A percentile compares a stretch with the other conserved stretches of the same genome.
Conservation (phyloP, 1,140 invertebrate genomes). For the Phenacoccus solenopsis region DNA sequence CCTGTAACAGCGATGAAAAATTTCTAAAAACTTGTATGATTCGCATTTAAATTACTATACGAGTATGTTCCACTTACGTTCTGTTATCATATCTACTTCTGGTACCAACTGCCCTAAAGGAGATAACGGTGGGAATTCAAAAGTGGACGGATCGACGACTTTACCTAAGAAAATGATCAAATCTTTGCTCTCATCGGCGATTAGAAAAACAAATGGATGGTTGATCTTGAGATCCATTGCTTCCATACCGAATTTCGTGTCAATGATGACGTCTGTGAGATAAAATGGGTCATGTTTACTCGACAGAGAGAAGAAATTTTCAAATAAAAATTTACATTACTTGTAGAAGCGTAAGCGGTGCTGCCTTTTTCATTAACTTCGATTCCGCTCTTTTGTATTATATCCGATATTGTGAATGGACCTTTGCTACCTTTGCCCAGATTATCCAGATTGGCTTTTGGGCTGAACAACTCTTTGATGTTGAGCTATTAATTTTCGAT, state of each 20-base stretch:
- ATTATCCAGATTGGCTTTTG: slow-evolving; percentile 49
- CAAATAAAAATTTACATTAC: no score
- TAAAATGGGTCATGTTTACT: no score
- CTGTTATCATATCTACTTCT: no score
- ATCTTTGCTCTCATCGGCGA: slow-evolving; percentile 55
- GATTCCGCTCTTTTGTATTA: slow-evolving; percentile 69
- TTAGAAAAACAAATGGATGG: slow-evolving; percentile 66
- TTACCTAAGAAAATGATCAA: slow-evolving; percentile 59
- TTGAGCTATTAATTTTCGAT: slow-evolving; percentile 41
- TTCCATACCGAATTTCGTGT: slow-evolving; percentile 53
- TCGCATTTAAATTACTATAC: no score
- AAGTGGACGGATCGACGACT: slow-evolving; percentile 44
- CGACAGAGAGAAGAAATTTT: no score
- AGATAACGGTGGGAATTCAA: neutral
- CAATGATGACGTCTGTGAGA: slow-evolving; percentile 47
- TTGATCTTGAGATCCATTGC: slow-evolving; percentile 46
- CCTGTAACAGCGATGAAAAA: no score
- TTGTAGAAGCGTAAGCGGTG: slow-evolving; percentile 59
- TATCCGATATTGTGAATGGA: slow-evolving; percentile 49
- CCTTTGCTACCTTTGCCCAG: slow-evolving; percentile 41
- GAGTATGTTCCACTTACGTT: no score
- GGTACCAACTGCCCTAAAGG: neutral
- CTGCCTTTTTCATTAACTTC: slow-evolving; percentile 74
- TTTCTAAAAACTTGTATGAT: no score
- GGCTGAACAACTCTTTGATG: slow-evolving; percentile 52